phyloP scores from a whole-genome alignment of 2,888 invertebrate species.

The Eristalis arbustorum region DNA sequence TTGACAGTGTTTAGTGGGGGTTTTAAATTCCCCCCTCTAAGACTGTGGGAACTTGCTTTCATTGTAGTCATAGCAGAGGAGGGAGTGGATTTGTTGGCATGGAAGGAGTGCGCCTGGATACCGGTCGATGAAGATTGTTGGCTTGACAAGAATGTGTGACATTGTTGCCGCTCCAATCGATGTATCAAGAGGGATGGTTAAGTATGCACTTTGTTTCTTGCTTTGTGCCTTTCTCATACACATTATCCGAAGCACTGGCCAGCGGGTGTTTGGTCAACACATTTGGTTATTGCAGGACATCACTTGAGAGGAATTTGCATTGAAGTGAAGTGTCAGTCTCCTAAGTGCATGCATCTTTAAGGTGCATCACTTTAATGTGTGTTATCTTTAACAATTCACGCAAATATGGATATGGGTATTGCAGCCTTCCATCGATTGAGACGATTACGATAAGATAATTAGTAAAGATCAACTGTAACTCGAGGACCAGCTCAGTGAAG shows the following conservation, averaged over 20 bases:
- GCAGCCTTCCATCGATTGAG: neutral
- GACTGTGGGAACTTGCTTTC: constrained; percentile 1
- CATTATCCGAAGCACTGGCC: neutral
- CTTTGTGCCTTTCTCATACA: neutral
- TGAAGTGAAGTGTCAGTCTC: neutral
- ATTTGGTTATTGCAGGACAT: neutral
- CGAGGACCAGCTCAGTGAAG: neutral
- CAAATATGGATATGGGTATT: neutral
- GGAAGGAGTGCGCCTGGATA: neutral
- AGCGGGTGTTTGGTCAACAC: constrained; percentile 1
- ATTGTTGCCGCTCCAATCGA: constrained; percentile 27
- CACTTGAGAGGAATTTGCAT: neutral
- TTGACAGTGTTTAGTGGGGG: constrained; percentile 54
- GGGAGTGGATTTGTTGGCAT: neutral
- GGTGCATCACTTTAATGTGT: neutral
- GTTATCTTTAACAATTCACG: neutral
- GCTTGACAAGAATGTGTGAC: constrained; percentile 1
- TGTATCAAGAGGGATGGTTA: constrained; percentile 6
- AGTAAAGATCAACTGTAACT: neutral
- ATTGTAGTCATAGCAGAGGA: neutral
- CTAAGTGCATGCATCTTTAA: neutral
- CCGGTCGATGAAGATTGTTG: neutral
- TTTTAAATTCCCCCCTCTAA: constrained; percentile 35
- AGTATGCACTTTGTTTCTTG: constrained; percentile 24
- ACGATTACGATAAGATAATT: too few species aligned